phyloP scores from a whole-genome alignment of 2,888 invertebrate genomes.

The Clepsis dumicolana region DNA sequence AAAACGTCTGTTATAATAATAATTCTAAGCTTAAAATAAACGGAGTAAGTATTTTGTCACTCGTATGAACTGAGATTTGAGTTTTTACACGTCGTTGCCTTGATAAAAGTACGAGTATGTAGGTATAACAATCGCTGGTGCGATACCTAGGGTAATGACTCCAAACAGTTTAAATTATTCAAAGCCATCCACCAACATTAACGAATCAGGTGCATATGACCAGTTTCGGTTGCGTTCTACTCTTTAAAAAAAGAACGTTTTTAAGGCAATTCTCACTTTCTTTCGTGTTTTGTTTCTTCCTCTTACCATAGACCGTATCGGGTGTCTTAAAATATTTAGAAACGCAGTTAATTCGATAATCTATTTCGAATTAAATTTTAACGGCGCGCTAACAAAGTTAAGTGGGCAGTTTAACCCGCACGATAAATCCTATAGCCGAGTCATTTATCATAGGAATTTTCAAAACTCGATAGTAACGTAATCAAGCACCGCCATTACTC shows the following conservation, averaged over 20 bases:
- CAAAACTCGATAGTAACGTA: slow-evolving; percentile 42
- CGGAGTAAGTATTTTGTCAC: too few species aligned
- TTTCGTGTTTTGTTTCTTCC: not conserved
- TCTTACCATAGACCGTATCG: not conserved
- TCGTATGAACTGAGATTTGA: not conserved
- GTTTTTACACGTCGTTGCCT: not conserved
- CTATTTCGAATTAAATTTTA: slow-evolving; percentile 35
- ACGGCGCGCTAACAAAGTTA: slow-evolving; percentile 35
- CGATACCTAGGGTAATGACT: too few species aligned
- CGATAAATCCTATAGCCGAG: slow-evolving; percentile 39
- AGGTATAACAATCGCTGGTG: too few species aligned
- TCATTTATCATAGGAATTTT: slow-evolving; percentile 42
- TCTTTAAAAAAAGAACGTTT: not conserved
- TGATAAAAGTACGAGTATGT: too few species aligned
- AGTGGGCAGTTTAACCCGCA: slow-evolving; percentile 37
- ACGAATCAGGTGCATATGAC: not conserved
- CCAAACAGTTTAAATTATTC: not conserved
- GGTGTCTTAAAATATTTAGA: not conserved
- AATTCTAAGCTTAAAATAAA: too few species aligned
- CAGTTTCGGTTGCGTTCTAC: not conserved
- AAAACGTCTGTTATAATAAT: too few species aligned
- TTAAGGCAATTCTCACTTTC: not conserved
- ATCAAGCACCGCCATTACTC: slow-evolving; percentile 41
- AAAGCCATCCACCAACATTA: not conserved
- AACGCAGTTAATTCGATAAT: slow-evolving; percentile 35